Conservation (phyloP, 2,888 invertebrate genomes). For the Meteorus colon region DNA sequence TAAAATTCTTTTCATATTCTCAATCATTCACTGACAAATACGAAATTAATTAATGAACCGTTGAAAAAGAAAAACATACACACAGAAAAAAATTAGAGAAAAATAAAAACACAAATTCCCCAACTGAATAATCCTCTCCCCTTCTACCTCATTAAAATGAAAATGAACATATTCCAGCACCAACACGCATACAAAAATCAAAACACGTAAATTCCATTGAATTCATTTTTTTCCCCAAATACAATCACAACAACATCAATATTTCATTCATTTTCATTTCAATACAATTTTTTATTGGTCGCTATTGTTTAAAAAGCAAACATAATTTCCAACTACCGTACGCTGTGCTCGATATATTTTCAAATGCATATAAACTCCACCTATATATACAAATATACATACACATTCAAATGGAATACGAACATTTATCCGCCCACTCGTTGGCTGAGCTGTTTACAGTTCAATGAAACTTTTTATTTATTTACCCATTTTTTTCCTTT, state of each 20-base stretch:
- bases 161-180: neutral
- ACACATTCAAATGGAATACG: neutral
- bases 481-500: neutral
- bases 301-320: neutral
- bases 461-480: conserved; percentile 1
- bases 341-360: neutral
- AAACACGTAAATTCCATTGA: neutral
- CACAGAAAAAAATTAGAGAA: too few relatives aligned
- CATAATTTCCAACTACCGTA: neutral
- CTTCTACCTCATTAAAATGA: too few relatives aligned
- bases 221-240: neutral
- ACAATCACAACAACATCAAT: too few relatives aligned
- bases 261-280: too few relatives aligned
- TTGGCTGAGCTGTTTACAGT: neutral
- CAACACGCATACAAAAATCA: neutral
- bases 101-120: too few relatives aligned
- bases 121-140: too few relatives aligned
- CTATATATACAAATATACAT: neutral
- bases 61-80: too few relatives aligned
- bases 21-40: too few relatives aligned
- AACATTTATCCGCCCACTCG: neutral
- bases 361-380: too few relatives aligned
- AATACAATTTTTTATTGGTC: too few relatives aligned
- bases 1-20: too few relatives aligned
- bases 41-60: too few relatives aligned